Evolutionary conservation across 1,140 invertebrate species (phyloP).

Genomic region (Bombus terrestris): DNA sequence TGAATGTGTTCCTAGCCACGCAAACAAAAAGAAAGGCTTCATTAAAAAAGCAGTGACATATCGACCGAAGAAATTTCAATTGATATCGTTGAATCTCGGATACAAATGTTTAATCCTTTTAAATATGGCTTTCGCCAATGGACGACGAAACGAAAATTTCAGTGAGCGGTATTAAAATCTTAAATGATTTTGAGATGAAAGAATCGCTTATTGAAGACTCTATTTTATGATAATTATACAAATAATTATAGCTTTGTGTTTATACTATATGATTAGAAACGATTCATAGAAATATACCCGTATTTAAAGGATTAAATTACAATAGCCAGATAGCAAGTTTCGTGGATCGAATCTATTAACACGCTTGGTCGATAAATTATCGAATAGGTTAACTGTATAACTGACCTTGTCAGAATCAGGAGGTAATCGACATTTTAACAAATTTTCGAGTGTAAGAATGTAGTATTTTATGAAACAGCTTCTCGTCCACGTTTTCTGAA

Average conservation of each 20-base stretch:
- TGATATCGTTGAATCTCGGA: not conserved
- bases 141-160: not conserved
- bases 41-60: not conserved
- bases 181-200: not conserved
- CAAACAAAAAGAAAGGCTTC: not conserved
- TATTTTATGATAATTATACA: too few species aligned
- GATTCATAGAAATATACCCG: not conserved
- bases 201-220: not conserved
- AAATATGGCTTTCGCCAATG: not conserved
- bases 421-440: not conserved
- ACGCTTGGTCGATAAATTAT: conserved; percentile 20
- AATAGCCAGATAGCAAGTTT: not conserved
- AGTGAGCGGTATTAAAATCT: too few species aligned
- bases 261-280: too few species aligned
- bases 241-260: too few species aligned
- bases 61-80: not conserved
- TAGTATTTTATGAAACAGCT: not conserved
- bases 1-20: not conserved
- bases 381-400: not conserved
- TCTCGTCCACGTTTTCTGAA: not conserved
- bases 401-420: not conserved
- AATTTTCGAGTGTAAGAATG: not conserved
- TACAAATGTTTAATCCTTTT: not conserved
- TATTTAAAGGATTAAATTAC: not conserved
- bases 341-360: conserved; percentile 13